Percentiles rank a stretch among this genome's conserved stretches.
phyloP scores from a whole-genome alignment of 2,888 invertebrate genomes.

The Microplitis manilae region DNA sequence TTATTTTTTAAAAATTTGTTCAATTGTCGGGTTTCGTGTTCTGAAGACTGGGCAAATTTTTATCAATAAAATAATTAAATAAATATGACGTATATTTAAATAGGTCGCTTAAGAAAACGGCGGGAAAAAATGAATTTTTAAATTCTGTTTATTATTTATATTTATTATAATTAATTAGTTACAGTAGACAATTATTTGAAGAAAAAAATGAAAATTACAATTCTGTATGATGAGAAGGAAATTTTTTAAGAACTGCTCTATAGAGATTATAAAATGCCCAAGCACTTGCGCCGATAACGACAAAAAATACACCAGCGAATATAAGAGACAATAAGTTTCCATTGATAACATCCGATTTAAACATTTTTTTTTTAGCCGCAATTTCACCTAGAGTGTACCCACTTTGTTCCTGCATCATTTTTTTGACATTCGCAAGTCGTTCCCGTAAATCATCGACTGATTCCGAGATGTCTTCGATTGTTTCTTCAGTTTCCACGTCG shows the following conservation, averaged over 20 bases:
- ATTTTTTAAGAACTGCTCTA: conserved; percentile 86
- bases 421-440: conserved; percentile 85
- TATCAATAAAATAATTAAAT: no score
- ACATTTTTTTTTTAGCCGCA: conserved; percentile 67
- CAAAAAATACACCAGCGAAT: conserved; percentile 83
- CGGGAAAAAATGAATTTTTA: no score
- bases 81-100: no score
- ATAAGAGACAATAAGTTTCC: conserved; percentile 88
- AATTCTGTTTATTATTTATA: no score
- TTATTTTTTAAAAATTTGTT: not conserved
- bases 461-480: conserved; percentile 73
- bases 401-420: conserved; percentile 83
- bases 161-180: no score
- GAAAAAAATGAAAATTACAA: conserved; percentile 73
- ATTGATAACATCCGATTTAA: conserved; percentile 78
- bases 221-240: conserved; percentile 86
- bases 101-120: no score
- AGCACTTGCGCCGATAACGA: conserved; percentile 85
- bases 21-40: no score
- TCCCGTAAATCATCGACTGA: conserved; percentile 87
- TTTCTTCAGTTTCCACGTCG: conserved; percentile 57
- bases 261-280: conserved; percentile 90
- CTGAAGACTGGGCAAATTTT: no score
- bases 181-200: no score
- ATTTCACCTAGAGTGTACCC: conserved; percentile 73